Evolutionary conservation across 2,797 vertebrate genomes (phyloP).

Genomic region (Nannoperca obscura): DNA sequence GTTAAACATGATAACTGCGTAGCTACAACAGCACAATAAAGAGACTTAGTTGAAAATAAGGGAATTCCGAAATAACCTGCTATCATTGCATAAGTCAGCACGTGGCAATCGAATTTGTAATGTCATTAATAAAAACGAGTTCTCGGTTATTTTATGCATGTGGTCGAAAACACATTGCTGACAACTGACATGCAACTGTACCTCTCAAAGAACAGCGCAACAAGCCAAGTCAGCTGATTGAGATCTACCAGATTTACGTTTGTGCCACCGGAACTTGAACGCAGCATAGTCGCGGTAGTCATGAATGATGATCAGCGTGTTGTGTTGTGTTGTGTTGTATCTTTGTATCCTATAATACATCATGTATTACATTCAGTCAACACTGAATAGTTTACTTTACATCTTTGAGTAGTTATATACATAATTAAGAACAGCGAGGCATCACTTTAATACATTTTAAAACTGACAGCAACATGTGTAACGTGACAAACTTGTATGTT

Average conservation of each 20-base stretch:
- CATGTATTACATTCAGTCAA: background rate
- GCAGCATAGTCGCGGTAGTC: constrained; percentile 2
- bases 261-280: background rate
- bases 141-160: background rate
- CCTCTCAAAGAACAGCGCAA: background rate
- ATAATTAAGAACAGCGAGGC: background rate
- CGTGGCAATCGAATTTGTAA: background rate
- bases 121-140: background rate
- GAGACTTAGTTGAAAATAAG: no score
- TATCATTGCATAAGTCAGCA: background rate
- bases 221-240: background rate
- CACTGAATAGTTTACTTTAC: background rate
- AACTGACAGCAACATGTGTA: accelerated
- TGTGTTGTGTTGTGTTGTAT: accelerated
- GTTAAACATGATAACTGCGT: background rate
- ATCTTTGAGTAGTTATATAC: background rate
- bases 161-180: background rate
- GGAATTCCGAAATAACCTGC: no score
- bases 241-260: accelerated
- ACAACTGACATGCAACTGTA: background rate
- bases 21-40: background rate
- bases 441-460: no score
- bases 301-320: background rate
- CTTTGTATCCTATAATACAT: background rate
- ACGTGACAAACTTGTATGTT: background rate